Percentiles rank a stretch among this genome's conserved stretches.
Conservation (phyloP, 2,888 invertebrate species). For the Sclerodermus sp. region DNA sequence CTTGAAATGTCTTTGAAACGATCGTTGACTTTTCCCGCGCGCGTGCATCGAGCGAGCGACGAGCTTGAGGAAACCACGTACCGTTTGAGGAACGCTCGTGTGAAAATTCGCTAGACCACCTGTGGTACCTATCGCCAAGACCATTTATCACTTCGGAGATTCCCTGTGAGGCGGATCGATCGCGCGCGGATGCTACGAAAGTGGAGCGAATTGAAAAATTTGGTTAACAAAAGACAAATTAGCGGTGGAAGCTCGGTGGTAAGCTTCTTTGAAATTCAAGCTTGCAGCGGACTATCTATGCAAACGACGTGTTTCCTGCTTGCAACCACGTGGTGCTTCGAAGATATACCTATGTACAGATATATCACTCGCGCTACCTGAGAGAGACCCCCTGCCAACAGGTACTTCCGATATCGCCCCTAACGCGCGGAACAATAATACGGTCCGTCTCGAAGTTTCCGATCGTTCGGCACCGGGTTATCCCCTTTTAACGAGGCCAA, state of each 20-base stretch:
- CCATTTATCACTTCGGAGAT: too few species aligned
- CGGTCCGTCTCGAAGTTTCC: too few species aligned
- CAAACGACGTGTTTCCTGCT: constrained; percentile 22
- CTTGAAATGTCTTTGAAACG: too few species aligned
- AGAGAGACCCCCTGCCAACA: constrained; percentile 31
- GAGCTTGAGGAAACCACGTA: constrained; percentile 2
- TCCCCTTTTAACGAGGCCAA: too few species aligned
- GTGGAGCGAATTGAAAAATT: background rate
- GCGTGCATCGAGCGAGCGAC: too few species aligned
- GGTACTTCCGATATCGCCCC: constrained; percentile 41
- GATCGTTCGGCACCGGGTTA: too few species aligned
- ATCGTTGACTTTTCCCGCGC: too few species aligned
- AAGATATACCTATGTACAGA: constrained; percentile 2
- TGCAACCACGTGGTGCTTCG: constrained; percentile 13
- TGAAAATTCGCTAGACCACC: background rate
- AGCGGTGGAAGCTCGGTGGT: constrained; percentile 3
- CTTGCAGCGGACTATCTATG: constrained; percentile 18
- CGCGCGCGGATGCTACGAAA: background rate
- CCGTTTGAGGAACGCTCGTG: constrained; percentile 16
- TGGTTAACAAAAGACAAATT: background rate
- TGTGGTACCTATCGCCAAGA: too few species aligned
- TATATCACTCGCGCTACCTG: constrained; percentile 3
- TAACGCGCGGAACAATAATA: constrained; percentile 6
- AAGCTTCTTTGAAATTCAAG: background rate
- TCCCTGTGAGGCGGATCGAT: too few species aligned